A percentile compares a stretch with the other conserved stretches of the same genome.
Evolutionary conservation across 2,113 vertebrate genomes (phyloP).

Genomic region (Ranitomeya variabilis): DNA sequence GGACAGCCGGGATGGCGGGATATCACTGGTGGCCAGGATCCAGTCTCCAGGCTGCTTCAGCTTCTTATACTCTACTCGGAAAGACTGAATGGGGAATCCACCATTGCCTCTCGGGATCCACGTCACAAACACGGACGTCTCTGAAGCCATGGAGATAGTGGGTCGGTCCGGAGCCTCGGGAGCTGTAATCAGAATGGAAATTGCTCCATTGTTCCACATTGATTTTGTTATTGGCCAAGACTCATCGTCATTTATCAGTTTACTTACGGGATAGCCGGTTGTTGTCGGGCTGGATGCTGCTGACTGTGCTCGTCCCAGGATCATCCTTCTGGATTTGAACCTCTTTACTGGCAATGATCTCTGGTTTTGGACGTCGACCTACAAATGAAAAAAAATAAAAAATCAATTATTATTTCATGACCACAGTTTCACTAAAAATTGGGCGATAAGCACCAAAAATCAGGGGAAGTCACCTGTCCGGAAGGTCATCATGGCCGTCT

Average conservation of each 20-base stretch:
- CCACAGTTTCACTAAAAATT: background rate
- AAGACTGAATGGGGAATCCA: slow-evolving; percentile 94
- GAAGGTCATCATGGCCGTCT: slow-evolving; percentile 98
- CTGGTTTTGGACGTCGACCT: slow-evolving; percentile 79
- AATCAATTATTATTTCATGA: background rate
- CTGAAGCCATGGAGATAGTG: slow-evolving; percentile 92
- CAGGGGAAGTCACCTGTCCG: slow-evolving; percentile 81
- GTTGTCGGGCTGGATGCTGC: slow-evolving; percentile 73
- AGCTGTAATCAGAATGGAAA: slow-evolving; percentile 70
- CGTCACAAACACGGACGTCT: slow-evolving; percentile 93
- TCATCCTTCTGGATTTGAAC: slow-evolving; percentile 78
- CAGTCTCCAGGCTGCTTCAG: slow-evolving; percentile 90
- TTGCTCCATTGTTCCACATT: background rate
- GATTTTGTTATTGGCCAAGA: background rate
- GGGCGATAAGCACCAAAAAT: background rate
- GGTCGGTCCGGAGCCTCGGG: slow-evolving; percentile 96
- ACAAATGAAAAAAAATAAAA: background rate
- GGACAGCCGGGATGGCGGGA: slow-evolving; percentile 92
- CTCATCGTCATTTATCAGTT: background rate
- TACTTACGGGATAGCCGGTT: slow-evolving; percentile 78
- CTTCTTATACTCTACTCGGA: slow-evolving; percentile 93
- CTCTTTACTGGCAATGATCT: slow-evolving; percentile 78
- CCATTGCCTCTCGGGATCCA: slow-evolving; percentile 97
- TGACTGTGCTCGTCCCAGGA: slow-evolving; percentile 72
- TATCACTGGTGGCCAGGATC: slow-evolving; percentile 88